These are phyloP conservation scores for Sinosuthora webbiana DNA, from an alignment of 2,113 vertebrate species.

Conservation along the genomic window DNA sequence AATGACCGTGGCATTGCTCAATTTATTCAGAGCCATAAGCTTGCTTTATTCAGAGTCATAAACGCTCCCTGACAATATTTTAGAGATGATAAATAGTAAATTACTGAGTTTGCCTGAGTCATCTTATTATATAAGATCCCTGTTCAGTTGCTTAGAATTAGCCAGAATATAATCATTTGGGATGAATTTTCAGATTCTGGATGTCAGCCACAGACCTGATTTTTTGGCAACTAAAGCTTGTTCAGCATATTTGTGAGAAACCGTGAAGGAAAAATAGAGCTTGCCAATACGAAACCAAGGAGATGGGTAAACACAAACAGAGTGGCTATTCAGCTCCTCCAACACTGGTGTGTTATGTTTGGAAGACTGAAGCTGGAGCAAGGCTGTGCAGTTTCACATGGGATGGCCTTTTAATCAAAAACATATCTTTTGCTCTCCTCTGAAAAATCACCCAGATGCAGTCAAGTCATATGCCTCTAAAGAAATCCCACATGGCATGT, in stretches of 20 bases:
- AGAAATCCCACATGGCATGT: not conserved
- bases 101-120: not conserved
- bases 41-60: not conserved
- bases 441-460: not conserved
- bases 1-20: not conserved
- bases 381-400: not conserved
- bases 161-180: not conserved
- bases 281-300: slow-evolving; percentile 10
- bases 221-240: not conserved
- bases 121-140: not conserved
- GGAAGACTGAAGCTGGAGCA: not conserved
- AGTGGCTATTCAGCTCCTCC: not conserved
- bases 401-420: not conserved
- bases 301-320: slow-evolving; percentile 6
- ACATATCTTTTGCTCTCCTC: not conserved
- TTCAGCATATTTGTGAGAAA: not conserved
- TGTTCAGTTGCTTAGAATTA: not conserved
- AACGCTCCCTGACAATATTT: not conserved
- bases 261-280: not conserved
- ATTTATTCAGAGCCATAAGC: not conserved
- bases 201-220: not conserved
- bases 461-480: not conserved
- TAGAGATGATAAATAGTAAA: not conserved
- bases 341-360: not conserved
- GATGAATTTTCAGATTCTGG: not conserved